A percentile compares a stretch with the other conserved stretches of the same genome.
Conservation (phyloP, 1,140 invertebrate genomes). For the Lethocerus indicus region DNA sequence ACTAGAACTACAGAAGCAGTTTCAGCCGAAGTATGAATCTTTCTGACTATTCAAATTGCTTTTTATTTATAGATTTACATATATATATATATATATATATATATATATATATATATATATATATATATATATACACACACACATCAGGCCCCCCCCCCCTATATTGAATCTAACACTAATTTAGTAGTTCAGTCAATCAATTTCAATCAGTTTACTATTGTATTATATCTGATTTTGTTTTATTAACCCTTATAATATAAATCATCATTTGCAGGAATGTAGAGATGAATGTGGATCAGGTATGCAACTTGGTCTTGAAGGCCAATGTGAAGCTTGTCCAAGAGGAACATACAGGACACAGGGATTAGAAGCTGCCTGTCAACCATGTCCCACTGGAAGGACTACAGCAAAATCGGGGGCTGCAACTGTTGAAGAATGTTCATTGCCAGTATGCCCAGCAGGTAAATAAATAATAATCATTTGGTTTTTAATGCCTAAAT, state of each 20-base stretch:
- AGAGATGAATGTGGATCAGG: slow-evolving; percentile 80
- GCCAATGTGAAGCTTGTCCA: slow-evolving; percentile 83
- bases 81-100: no score
- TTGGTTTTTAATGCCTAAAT: neutral
- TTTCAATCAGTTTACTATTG: no score
- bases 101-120: no score
- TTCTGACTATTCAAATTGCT: neutral
- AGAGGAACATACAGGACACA: slow-evolving; percentile 77
- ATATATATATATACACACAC: no score
- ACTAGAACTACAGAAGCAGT: slow-evolving; percentile 82
- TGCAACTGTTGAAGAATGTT: slow-evolving; percentile 75
- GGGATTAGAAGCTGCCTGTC: slow-evolving; percentile 74
- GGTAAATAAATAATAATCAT: slow-evolving; percentile 25
- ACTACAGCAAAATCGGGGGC: slow-evolving; percentile 75
- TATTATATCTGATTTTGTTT: no score
- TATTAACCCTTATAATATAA: no score
- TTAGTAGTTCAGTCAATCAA: no score
- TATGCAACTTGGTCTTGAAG: slow-evolving; percentile 71
- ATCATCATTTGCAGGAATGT: slow-evolving; percentile 45
- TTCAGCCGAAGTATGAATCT: slow-evolving; percentile 37
- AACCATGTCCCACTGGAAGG: slow-evolving; percentile 69
- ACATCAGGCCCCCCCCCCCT: no score
- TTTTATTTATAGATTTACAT: neutral
- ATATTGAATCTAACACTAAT: no score
- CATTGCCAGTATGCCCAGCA: slow-evolving; percentile 67